A percentile compares a stretch with the other conserved stretches of the same genome.
Evolutionary conservation across 2,888 invertebrate species (phyloP).

Genomic region (Pasiphila rectangulata): DNA sequence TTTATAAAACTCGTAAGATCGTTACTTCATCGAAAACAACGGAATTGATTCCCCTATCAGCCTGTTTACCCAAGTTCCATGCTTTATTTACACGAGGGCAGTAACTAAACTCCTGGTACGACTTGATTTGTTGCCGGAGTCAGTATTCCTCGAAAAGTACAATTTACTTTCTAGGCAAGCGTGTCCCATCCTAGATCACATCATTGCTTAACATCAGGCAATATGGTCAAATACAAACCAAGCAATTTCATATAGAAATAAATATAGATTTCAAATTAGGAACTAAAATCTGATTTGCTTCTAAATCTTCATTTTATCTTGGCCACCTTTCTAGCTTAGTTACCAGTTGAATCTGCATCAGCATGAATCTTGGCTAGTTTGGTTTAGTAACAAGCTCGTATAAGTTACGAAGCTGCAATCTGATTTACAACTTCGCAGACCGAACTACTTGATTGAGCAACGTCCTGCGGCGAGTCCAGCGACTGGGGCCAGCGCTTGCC

Average conservation of each 20-base stretch:
- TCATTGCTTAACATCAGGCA: too few species aligned
- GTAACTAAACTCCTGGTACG: neutral
- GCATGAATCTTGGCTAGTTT: neutral
- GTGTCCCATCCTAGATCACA: too few species aligned
- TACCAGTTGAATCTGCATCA: neutral
- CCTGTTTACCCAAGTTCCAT: constrained; percentile 19
- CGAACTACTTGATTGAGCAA: neutral
- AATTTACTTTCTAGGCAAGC: too few species aligned
- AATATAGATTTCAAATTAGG: too few species aligned
- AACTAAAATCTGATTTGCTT: too few species aligned
- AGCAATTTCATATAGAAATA: too few species aligned
- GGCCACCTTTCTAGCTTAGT: neutral
- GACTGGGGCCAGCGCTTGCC: too few species aligned
- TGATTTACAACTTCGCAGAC: neutral
- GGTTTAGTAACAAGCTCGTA: neutral
- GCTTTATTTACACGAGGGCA: constrained; percentile 8
- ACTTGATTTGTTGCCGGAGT: too few species aligned
- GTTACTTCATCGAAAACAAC: constrained; percentile 29
- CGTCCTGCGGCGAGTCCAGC: neutral
- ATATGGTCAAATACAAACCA: too few species aligned
- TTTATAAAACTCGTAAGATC: constrained; percentile 22
- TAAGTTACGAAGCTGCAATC: neutral
- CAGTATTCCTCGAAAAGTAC: too few species aligned
- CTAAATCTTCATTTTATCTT: too few species aligned
- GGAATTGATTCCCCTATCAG: constrained; percentile 32